Percentiles rank a stretch among this genome's conserved stretches.
Conservation (phyloP, 2,888 invertebrate species). For the Ornithoptera alexandrae region DNA sequence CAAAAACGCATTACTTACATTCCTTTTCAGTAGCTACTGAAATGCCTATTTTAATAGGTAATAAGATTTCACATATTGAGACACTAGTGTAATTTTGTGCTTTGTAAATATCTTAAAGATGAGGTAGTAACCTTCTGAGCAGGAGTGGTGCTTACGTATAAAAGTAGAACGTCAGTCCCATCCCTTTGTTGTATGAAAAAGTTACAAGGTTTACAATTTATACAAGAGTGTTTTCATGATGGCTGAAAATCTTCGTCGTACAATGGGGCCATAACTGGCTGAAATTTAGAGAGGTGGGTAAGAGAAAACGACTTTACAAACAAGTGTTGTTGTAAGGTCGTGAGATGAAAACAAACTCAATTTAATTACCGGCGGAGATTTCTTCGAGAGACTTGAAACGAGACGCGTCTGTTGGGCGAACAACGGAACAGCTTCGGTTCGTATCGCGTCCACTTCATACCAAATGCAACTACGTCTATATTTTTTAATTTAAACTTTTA, state of each 20-base stretch:
- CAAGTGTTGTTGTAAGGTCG: slow-evolving; percentile 26
- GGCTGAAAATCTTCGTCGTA: neutral
- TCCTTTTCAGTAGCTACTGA: no score
- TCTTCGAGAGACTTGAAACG: slow-evolving; percentile 18
- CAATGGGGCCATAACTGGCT: slow-evolving; percentile 19
- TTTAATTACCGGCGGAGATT: slow-evolving; percentile 23
- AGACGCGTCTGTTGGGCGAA: neutral
- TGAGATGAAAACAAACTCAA: slow-evolving; percentile 27
- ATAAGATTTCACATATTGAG: no score
- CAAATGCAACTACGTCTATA: neutral
- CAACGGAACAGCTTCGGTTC: neutral
- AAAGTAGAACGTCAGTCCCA: no score
- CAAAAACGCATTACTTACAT: no score
- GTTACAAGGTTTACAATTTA: neutral
- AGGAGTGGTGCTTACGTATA: no score
- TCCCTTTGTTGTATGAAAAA: neutral
- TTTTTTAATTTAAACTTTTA: no score
- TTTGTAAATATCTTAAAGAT: no score
- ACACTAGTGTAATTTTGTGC: no score
- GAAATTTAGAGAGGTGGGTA: slow-evolving; percentile 12
- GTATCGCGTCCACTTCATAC: neutral
- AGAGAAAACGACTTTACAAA: slow-evolving; percentile 21
- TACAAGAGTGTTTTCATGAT: neutral
- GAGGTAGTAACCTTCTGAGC: no score
- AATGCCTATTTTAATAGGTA: no score